Evolutionary conservation across 2,797 vertebrate genomes (phyloP), one percentile per base, ranked within the genome.

Genomic region (Girardinus metallicus): DNA sequence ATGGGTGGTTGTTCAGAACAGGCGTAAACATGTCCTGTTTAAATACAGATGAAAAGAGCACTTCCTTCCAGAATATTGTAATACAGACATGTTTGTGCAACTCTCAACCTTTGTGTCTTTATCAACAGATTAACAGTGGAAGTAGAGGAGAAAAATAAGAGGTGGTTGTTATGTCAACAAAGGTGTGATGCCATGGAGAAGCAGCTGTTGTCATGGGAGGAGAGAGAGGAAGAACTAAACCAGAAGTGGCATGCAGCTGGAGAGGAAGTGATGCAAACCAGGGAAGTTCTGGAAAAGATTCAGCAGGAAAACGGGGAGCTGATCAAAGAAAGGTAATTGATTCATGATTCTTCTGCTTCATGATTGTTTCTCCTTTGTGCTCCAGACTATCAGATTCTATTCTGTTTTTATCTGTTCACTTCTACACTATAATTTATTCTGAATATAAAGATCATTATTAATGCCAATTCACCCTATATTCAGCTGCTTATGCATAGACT

Each of bases 121-220:
- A 44, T 80, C 75, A 85, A 82, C 86, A 98, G 97, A 74, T 94
- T 97, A 78, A 95, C 84, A 7, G 96, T 85, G 83, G 95, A 97
- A 85, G 89, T 97, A 87, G 96, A 95, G 92, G 97, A 97, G 82
- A 97, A 96, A 94, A 95, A 97, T 44, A 93, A 96, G 77, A 95
- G 89, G 79, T 94, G 95, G 93, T 95, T 94, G 51, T 92, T 95
- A 91, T 97, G 95, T 93, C 96, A 97, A 84, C 95, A 91, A 90
- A 94, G 91, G 75, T 96, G 95, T 82, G 92, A 95, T 91, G 91
- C 85, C 76, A 85, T 97, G 86, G 95, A 97, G 93, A 95, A 97
- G 88, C 95, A 97, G 87, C 85, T 97, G 86, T 92, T 87, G 77
- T 91, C 91, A 83, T 97, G 96, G 93, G 94, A 96, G 82, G 93